Percentiles rank a stretch among this genome's conserved stretches.
These are phyloP conservation scores for Oxyruncus cristatus DNA, from an alignment of 2,113 vertebrate species.

Conservation along the genomic window DNA sequence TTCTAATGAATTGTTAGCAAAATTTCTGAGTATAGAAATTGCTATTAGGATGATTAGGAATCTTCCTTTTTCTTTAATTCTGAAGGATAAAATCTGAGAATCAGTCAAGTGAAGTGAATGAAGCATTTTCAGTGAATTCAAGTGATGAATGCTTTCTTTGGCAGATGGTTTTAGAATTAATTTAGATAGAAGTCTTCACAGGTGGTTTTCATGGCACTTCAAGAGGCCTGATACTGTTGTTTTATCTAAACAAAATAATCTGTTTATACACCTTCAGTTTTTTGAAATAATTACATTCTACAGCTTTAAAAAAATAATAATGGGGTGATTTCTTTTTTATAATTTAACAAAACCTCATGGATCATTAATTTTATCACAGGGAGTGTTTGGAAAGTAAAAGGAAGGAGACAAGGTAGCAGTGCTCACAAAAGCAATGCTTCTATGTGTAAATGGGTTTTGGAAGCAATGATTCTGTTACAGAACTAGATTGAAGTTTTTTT, in stretches of 20 bases:
- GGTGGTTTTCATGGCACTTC: neutral
- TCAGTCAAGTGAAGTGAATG: neutral
- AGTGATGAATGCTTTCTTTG: neutral
- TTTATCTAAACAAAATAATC: neutral
- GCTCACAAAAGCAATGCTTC: neutral
- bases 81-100: neutral
- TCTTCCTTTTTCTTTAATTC: neutral
- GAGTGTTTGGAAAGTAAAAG: neutral
- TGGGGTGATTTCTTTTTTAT: neutral
- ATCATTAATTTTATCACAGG: neutral
- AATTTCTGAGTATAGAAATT: neutral
- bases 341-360: neutral
- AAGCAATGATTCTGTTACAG: neutral
- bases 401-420: neutral
- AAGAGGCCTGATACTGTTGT: neutral
- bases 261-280: neutral
- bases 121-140: neutral
- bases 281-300: neutral
- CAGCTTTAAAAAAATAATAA: neutral
- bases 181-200: neutral
- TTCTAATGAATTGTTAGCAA: neutral
- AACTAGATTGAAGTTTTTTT: neutral
- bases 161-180: neutral
- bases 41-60: neutral
- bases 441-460: neutral